Conservation (phyloP, 2,888 invertebrate species). For the Graphium colonna region DNA sequence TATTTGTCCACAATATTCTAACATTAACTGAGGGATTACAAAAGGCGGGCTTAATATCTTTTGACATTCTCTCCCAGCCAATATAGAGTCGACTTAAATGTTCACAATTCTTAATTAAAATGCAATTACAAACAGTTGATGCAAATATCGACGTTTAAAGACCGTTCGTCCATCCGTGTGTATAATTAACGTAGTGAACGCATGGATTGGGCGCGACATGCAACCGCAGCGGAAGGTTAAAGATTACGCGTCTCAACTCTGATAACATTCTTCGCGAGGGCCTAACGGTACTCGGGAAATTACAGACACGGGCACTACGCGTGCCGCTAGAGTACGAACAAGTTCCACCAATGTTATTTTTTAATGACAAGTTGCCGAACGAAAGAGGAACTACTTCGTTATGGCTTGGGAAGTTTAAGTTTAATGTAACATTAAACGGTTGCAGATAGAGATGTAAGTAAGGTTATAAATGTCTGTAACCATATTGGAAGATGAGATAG, state of each 20-base stretch:
- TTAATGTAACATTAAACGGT: no score
- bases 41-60: no score
- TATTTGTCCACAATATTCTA: no score
- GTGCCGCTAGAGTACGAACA: not conserved
- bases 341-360: not conserved
- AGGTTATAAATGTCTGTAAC: no score
- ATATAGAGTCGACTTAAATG: no score
- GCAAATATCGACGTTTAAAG: not conserved
- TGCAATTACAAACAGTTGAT: not conserved
- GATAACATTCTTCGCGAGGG: conserved; percentile 8
- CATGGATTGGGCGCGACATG: not conserved
- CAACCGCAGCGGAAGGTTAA: conserved; percentile 1
- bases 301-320: not conserved
- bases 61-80: no score
- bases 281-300: conserved; percentile 5
- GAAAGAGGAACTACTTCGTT: no score
- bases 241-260: conserved; percentile 6
- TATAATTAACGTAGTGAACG: not conserved
- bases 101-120: no score
- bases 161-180: not conserved
- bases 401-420: no score
- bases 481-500: no score
- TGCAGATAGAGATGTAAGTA: no score
- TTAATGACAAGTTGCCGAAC: not conserved
- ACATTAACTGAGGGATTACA: no score